Base-by-base conservation (phyloP, 64 coral and sea anemone species). In the Porites australiensis region DNA sequence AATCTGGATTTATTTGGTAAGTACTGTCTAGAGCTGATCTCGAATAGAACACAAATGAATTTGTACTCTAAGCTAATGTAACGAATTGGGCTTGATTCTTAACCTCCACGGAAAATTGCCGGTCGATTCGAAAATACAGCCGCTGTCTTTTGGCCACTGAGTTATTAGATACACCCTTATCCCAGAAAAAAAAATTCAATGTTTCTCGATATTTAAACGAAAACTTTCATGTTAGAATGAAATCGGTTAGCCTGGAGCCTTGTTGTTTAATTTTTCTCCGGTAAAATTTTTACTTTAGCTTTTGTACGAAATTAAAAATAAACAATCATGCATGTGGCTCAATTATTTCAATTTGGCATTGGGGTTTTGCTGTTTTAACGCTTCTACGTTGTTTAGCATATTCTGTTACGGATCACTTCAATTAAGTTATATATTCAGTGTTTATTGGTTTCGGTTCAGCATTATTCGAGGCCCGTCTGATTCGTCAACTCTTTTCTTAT, bases 1-100 rank as follows among this genome's bases (percentile, higher is more conserved):
- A 84, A 84, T 84, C 81, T 84, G 81, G 81, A 84, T 84, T 65
- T 84, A 84, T 47, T 3, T 68, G 81, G 81, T 84, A 18, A 47
- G 81, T 51, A 46, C 5, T 44, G 45, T 43, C 14, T 6, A 5
- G 18, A 3, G 21, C 2, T 46, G 4, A 14, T 62, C 49, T 8
- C 58, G 18, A 13, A 2, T 73, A 43, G 20, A 73, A 13, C 57
- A 55, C 52, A 79, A 18, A 37, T 37, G 27, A 57, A 79, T 58
- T 58, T n/a, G 11, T 79, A 22, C 58, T 37, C 5, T 22, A 2
- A 5, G 20, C 11, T 12, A 57, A 57, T 57, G 54, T 57, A 9
- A 57, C 4, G 54, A 6, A 57, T 57, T 57, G 7, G 1, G 12
- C 54, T 57, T 57, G 54, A 57, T 57, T 57, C 12, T 12, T 9